Base-by-base conservation (phyloP, 2,797 vertebrate genomes). In the Hoplostethus atlanticus region DNA sequence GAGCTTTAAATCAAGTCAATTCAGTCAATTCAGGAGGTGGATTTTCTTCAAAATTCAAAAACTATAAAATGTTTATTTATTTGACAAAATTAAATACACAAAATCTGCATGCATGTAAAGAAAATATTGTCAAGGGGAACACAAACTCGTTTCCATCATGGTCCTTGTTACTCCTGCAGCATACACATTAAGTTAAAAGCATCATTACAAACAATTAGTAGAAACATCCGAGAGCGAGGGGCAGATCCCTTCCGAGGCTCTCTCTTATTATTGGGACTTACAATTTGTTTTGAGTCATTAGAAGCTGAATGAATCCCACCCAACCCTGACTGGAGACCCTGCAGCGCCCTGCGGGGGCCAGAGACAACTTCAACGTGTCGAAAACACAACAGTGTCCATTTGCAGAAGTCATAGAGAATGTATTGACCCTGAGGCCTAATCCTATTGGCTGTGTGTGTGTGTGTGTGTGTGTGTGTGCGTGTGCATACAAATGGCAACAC, bases 351-450 rank as follows among this genome's bases (percentile, higher is more conserved):
- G 78, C 77, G 76, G 64, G 70, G 68, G 28, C 71, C 67, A 75
- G 36, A 66, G 77, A 66, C 71, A 46, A 59, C 5, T 15, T 15
- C 42, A 82, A 34, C 47, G 52, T 64, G 73, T 60, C 55, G 38
- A 57, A 56, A 76, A 84, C 55, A 66, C 59, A 61, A 69, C 67
- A 25, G 17, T 28, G 36, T 64, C 53, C 56, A 53, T 68, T 30
- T 68, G 47, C 42, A 25, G 52, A 55, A 77, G 83, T 85, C 55
- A 76, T 46, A 81, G 51, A 21, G 21, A 77, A 82, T 72, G 55
- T 34, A 31, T 44, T 61, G 79, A 79, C 72, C 84, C 73, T 38
- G 2, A 65, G 78, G 81, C 74, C 71, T 76, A 73, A 83, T 78
- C 36, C 63, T 57, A 61, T 64, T 16, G 21, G 21, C 21, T 21